These are phyloP conservation scores for Dasypus novemcinctus DNA, from an alignment of 2,113 vertebrate genomes.

Conservation along the genomic window DNA sequence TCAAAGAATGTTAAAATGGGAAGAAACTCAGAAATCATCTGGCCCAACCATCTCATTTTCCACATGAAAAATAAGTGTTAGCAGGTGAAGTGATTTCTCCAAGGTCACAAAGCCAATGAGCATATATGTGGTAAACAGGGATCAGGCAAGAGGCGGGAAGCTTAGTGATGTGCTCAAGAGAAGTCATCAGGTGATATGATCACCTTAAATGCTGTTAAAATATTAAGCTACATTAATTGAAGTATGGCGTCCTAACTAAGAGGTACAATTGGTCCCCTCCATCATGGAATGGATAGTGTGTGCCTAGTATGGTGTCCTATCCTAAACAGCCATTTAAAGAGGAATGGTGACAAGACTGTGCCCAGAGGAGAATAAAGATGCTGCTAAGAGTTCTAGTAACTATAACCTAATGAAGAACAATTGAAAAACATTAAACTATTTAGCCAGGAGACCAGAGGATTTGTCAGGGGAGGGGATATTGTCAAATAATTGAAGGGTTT, in stretches of 20 bases:
- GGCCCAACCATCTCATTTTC: conserved; percentile 14
- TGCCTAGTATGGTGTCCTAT: not conserved
- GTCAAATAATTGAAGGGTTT: not conserved
- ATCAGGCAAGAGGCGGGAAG: not conserved
- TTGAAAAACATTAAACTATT: not conserved
- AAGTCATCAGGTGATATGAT: not conserved
- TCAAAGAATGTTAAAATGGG: conserved; percentile 11
- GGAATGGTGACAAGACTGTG: not conserved
- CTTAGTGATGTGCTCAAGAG: not conserved
- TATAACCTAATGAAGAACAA: not conserved
- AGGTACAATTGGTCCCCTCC: not conserved
- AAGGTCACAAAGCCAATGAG: not conserved
- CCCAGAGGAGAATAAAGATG: not conserved
- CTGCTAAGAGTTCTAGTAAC: not conserved
- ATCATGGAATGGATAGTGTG: not conserved
- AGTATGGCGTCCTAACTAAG: not conserved
- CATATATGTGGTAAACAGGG: not conserved
- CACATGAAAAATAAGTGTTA: conserved; percentile 20
- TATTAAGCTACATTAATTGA: not conserved
- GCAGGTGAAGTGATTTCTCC: not conserved
- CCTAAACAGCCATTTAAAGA: not conserved
- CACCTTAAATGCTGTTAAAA: not conserved
- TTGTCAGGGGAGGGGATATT: not conserved
- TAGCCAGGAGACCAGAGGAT: not conserved
- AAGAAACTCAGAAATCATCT: not conserved